Base-by-base conservation (phyloP, 2,888 invertebrate species). In the Coremacera marginata region DNA sequence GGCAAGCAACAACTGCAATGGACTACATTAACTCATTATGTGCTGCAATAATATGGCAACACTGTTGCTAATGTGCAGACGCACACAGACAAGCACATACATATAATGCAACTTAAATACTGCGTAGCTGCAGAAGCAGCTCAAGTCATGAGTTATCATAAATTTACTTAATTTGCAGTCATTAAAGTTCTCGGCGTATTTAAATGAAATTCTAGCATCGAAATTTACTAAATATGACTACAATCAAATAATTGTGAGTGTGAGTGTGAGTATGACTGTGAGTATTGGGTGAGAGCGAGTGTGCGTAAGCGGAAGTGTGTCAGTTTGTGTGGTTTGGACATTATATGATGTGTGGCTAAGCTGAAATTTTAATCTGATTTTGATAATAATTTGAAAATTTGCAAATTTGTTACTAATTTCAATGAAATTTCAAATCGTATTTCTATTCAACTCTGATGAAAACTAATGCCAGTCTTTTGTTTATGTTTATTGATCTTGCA, bases 221-320 rank as follows among this genome's bases (percentile, higher is more conserved):
- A 31, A 44, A 1, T 22, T 34, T 63, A 76, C 55, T 75, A 70
- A 49, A 52, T 70, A 72, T 25, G 34, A 27, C 16, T 67, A 19
- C 65, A 34, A 57, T 49, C 55, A 63, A 57, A 52, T 70, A 63
- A 62, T n/a, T n/a, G 51, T 49, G 67, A 27, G 7, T 68, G 73
- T 57, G 52, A 44, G 65, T 70, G 77, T 19, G 55, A n/a, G n/a
- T n/a, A n/a, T n/a, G n/a, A n/a, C n/a, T 57, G 65, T 67, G 31
- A 34, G 22, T 34, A 60, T 57, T 67, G 31, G 22, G 22, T 34
- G 49, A 31, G 5, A 52, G 73, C 49, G 31, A 49, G 67, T 70
- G 77, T 16, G 72, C 31, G 68, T 62, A 31, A 31, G 5, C 3
- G 31, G 31, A 4, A 31, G 22, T 34, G 44, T 22, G 11, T 60